These are phyloP conservation scores for Ornithoptera alexandrae DNA, from an alignment of 2,888 invertebrate species.

Conservation along the genomic window DNA sequence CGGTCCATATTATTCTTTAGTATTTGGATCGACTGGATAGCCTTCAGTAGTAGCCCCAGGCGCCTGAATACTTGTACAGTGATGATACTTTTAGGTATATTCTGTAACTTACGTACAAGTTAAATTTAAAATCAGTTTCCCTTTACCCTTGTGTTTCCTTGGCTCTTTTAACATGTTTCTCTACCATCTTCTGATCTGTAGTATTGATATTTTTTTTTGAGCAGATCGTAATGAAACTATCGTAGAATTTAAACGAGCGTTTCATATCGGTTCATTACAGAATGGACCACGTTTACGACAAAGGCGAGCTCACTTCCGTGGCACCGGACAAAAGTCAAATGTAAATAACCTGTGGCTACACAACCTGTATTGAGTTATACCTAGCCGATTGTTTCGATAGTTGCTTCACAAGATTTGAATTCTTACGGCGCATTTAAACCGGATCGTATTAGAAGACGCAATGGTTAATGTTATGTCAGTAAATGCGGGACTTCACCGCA, in stretches of 20 bases:
- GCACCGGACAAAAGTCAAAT: constrained; percentile 74
- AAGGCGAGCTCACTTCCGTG: constrained; percentile 70
- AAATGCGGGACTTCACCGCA: constrained; percentile 32
- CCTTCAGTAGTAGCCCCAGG: constrained; percentile 64
- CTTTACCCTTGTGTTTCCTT: background rate
- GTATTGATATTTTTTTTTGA: background rate
- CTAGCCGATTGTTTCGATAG: constrained; percentile 47
- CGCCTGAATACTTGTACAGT: constrained; percentile 56
- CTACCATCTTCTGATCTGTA: background rate
- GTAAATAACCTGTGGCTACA: constrained; percentile 73
- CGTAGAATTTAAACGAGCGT: constrained; percentile 34
- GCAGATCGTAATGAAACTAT: constrained; percentile 13
- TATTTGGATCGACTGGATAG: constrained; percentile 45
- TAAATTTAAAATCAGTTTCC: background rate
- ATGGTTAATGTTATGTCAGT: constrained; percentile 42
- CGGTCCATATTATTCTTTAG: constrained; percentile 56
- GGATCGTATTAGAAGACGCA: constrained; percentile 40
- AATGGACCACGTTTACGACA: constrained; percentile 60
- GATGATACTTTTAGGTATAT: constrained; percentile 51
- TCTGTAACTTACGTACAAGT: constrained; percentile 40
- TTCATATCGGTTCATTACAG: constrained; percentile 35
- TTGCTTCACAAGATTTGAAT: constrained; percentile 45
- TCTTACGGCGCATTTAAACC: constrained; percentile 36
- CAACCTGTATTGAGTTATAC: constrained; percentile 53
- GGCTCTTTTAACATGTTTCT: background rate